phyloP scores from a whole-genome alignment of 2,797 vertebrate species.

The Potorous gilbertii region DNA sequence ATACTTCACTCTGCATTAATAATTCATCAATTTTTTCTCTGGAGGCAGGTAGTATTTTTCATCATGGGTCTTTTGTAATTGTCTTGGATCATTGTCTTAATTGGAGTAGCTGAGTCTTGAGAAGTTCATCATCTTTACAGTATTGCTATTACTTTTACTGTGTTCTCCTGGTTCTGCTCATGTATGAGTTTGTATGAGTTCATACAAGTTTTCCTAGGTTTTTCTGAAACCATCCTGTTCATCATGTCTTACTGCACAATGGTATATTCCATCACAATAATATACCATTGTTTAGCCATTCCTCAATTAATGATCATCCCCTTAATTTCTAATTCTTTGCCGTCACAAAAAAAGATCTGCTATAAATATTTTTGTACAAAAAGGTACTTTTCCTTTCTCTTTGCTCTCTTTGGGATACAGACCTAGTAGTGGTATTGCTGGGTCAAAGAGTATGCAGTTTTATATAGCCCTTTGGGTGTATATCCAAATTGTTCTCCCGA shows the following conservation, averaged over 20 bases:
- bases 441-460: not conserved
- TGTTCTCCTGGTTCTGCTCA: not conserved
- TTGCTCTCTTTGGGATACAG: not conserved
- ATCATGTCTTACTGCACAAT: not conserved
- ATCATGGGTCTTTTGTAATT: not conserved
- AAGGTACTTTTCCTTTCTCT: not conserved
- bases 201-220: not conserved
- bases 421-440: not conserved
- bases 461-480: not conserved
- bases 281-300: not conserved
- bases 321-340: not conserved
- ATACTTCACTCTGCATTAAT: not conserved
- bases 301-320: not conserved
- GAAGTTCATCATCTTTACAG: not conserved
- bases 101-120: not conserved
- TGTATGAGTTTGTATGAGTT: not conserved
- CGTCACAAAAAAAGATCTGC: not conserved
- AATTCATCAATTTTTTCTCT: not conserved
- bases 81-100: not conserved
- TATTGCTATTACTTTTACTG: not conserved
- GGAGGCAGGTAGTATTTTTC: not conserved
- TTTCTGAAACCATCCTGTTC: not conserved
- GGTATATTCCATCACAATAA: not conserved
- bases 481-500: not conserved
- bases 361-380: not conserved